Evolutionary conservation across 2,888 invertebrate species (phyloP).

Genomic region (Osmoderma eremita): DNA sequence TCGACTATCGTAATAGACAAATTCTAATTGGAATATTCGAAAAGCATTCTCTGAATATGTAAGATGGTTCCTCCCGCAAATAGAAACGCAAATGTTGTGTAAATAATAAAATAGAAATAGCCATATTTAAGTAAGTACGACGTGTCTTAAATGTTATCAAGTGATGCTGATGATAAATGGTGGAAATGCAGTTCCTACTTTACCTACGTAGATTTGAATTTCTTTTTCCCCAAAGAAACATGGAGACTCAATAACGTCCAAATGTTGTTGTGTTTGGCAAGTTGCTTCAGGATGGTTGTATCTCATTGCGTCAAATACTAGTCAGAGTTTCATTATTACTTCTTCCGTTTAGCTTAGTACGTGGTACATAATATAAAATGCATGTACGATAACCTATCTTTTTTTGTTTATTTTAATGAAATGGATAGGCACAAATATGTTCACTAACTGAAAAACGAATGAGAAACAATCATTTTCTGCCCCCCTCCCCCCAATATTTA

Average conservation of each 20-base stretch:
- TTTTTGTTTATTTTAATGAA: background rate
- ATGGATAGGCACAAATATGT: background rate
- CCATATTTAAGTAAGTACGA: slow-evolving; percentile 4
- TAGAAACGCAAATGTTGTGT: background rate
- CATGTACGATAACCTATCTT: background rate
- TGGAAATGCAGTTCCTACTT: slow-evolving; percentile 33
- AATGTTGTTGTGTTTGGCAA: background rate
- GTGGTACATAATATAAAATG: background rate
- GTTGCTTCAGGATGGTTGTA: slow-evolving; percentile 11
- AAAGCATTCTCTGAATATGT: background rate
- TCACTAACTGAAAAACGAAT: slow-evolving; percentile 19
- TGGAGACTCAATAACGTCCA: slow-evolving; percentile 2
- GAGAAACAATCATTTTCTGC: slow-evolving; percentile 32
- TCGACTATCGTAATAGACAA: too few relatives aligned
- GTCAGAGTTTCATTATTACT: slow-evolving; percentile 13
- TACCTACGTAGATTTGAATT: background rate
- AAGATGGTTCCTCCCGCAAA: slow-evolving; percentile 4
- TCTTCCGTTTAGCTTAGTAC: slow-evolving; percentile 5
- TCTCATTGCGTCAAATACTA: slow-evolving; percentile 32
- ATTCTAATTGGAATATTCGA: too few relatives aligned
- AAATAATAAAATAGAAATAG: background rate
- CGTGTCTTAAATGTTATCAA: slow-evolving; percentile 6
- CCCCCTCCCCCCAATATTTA: background rate
- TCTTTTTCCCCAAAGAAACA: slow-evolving; percentile 2
- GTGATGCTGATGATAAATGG: slow-evolving; percentile 11